Evolutionary conservation across 1,140 invertebrate genomes (phyloP).

Genomic region (Dendroctonus valens): DNA sequence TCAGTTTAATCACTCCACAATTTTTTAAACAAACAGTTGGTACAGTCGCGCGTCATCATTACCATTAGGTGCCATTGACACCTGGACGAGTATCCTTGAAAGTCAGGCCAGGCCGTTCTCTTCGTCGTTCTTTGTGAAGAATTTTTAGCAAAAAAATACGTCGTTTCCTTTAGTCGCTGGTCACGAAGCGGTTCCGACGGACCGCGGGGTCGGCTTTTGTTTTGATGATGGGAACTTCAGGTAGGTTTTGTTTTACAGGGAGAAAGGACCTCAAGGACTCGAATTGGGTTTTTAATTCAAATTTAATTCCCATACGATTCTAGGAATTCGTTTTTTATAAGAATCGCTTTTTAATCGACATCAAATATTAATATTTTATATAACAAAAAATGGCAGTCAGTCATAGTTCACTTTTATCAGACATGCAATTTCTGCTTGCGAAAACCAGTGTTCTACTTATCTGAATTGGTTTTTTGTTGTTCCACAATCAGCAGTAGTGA

Average conservation of each 20-base stretch:
- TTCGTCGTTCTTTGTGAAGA: slow-evolving; percentile 32
- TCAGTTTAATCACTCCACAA: slow-evolving; percentile 9
- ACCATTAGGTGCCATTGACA: slow-evolving; percentile 33
- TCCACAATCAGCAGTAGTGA: no score
- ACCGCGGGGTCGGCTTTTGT: slow-evolving; percentile 1
- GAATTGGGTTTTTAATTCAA: no score
- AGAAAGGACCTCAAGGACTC: neutral
- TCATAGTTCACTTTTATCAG: no score
- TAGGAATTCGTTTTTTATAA: no score
- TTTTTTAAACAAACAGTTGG: slow-evolving; percentile 26
- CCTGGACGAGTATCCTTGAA: slow-evolving; percentile 32
- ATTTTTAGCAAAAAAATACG: slow-evolving; percentile 26
- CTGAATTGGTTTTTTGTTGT: no score
- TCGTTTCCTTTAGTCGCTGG: slow-evolving; percentile 21
- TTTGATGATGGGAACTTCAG: slow-evolving; percentile 16
- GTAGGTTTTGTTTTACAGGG: neutral
- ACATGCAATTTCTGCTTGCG: no score
- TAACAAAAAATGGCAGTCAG: no score
- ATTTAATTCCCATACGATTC: no score
- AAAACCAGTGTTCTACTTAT: no score
- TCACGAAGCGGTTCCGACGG: slow-evolving; percentile 19
- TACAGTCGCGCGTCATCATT: slow-evolving; percentile 27
- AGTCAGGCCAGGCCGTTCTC: slow-evolving; percentile 23
- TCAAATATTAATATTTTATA: no score
- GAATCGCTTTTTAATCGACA: no score